phyloP scores from a whole-genome alignment of 1,140 invertebrate genomes.

The Pissodes strobi region DNA sequence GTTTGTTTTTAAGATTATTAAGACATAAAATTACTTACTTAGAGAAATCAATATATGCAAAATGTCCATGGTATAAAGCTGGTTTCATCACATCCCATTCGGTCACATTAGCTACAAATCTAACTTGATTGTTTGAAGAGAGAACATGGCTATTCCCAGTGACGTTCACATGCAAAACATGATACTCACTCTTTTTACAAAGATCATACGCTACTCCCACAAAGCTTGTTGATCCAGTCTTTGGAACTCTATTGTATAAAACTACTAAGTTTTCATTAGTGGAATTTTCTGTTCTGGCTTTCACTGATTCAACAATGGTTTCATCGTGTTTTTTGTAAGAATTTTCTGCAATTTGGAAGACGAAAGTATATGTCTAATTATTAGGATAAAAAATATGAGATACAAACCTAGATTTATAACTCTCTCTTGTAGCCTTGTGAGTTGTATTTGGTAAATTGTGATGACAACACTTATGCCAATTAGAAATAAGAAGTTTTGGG shows the following conservation, averaged over 20 bases:
- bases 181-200: constrained; percentile 88
- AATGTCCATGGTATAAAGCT: constrained; percentile 94
- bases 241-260: constrained; percentile 96
- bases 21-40: constrained; percentile 66
- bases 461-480: constrained; percentile 36
- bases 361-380: not conserved
- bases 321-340: not conserved
- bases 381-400: constrained; percentile 3
- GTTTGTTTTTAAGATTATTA: too few species aligned
- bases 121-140: constrained; percentile 84
- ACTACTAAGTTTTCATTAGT: constrained; percentile 70
- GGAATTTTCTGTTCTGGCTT: not conserved
- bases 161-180: constrained; percentile 95
- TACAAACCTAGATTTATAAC: constrained; percentile 40
- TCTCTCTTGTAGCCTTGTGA: constrained; percentile 42
- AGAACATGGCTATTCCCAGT: constrained; percentile 94
- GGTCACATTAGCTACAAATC: constrained; percentile 89
- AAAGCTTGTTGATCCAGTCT: constrained; percentile 98
- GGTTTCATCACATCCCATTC: constrained; percentile 88
- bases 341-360: constrained; percentile 29
- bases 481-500: constrained; percentile 1
- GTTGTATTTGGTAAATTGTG: constrained; percentile 45
- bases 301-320: constrained; percentile 43
- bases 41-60: constrained; percentile 93
- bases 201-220: constrained; percentile 96